Conservation (phyloP, 2,113 vertebrate species). For the Lasiurus borealis region DNA sequence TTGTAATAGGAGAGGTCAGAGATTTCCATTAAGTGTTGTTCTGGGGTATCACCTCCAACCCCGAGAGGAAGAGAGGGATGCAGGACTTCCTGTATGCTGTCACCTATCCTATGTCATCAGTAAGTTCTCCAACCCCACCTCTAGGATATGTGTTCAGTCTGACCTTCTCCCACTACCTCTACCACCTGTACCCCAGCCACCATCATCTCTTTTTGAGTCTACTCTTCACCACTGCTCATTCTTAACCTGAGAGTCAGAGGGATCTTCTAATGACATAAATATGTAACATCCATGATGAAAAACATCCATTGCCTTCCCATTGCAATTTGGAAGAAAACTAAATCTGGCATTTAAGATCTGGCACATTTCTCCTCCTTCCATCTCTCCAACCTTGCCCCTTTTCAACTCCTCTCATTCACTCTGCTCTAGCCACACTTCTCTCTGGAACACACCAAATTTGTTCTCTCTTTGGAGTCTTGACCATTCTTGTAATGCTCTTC, state of each 20-base stretch:
- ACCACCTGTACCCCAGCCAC: not conserved
- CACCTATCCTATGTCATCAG: not conserved
- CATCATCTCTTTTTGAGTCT: not conserved
- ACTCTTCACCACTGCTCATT: not conserved
- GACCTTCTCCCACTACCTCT: not conserved
- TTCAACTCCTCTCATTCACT: not conserved
- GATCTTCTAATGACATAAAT: not conserved
- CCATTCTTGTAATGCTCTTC: not conserved
- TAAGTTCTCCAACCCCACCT: not conserved
- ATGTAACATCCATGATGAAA: not conserved
- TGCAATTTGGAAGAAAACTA: not conserved
- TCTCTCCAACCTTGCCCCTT: not conserved
- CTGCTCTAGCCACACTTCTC: not conserved
- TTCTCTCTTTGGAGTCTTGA: not conserved
- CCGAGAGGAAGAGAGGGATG: not conserved
- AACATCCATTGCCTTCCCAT: not conserved
- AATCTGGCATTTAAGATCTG: not conserved
- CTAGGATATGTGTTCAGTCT: not conserved
- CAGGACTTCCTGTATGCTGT: slow-evolving; percentile 54
- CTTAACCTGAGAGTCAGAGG: not conserved
- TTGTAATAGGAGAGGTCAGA: not conserved
- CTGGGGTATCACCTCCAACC: not conserved
- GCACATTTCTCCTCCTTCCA: not conserved
- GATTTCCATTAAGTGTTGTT: not conserved
- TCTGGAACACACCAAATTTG: not conserved